phyloP scores from a whole-genome alignment of 2,888 invertebrate genomes.

The Nomada fabriciana region DNA sequence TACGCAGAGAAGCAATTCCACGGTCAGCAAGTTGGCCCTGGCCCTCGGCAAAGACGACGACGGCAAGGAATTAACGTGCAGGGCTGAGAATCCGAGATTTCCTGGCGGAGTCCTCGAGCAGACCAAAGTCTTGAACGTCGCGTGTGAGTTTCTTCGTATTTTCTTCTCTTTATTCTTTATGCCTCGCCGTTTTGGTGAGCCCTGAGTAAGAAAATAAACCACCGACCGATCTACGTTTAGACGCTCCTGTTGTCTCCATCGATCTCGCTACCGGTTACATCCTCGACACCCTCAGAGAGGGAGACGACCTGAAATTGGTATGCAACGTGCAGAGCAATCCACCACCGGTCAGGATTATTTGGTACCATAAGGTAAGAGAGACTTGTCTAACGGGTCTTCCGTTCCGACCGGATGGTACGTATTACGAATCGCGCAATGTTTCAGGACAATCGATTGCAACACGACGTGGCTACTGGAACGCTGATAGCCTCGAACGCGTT shows the following conservation, averaged over 20 bases:
- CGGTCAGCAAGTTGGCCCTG: slow-evolving; percentile 89
- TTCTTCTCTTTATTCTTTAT: too few relatives aligned
- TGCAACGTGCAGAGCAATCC: slow-evolving; percentile 93
- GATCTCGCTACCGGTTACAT: slow-evolving; percentile 87
- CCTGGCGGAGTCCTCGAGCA: slow-evolving; percentile 93
- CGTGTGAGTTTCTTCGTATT: slow-evolving; percentile 89
- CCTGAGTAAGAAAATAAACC: neutral
- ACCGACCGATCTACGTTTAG: slow-evolving; percentile 84
- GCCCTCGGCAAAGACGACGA: slow-evolving; percentile 92
- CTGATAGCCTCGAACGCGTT: slow-evolving; percentile 89
- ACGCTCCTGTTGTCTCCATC: slow-evolving; percentile 91
- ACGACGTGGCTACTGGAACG: slow-evolving; percentile 89
- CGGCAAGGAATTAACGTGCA: slow-evolving; percentile 92
- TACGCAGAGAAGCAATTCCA: slow-evolving; percentile 87
- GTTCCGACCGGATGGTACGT: too few relatives aligned
- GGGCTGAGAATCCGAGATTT: slow-evolving; percentile 95
- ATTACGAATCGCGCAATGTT: slow-evolving; percentile 66
- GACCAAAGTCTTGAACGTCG: slow-evolving; percentile 90
- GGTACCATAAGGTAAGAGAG: slow-evolving; percentile 92
- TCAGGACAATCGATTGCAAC: slow-evolving; percentile 88
- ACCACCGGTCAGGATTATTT: slow-evolving; percentile 89
- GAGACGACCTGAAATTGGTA: slow-evolving; percentile 91
- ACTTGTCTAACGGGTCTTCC: neutral
- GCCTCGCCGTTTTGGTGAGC: too few relatives aligned
- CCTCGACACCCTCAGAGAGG: slow-evolving; percentile 89